phyloP scores from a whole-genome alignment of 1,140 invertebrate genomes.

The Pogonomyrmex californicus region DNA sequence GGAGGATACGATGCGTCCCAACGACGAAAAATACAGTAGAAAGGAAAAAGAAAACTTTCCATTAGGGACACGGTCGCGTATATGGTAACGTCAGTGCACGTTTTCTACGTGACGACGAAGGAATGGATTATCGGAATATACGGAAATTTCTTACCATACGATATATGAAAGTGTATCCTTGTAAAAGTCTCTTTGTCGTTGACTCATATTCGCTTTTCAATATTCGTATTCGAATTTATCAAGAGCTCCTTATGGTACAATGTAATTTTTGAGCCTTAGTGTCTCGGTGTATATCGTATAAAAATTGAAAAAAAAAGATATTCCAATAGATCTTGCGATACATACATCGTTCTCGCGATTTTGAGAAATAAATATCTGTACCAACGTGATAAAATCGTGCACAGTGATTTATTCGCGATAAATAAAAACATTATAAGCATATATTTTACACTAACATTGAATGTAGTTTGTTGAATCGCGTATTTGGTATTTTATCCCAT shows the following conservation, averaged over 20 bases:
- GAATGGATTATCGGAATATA: constrained; percentile 72
- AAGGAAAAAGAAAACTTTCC: constrained; percentile 77
- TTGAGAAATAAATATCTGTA: constrained; percentile 6
- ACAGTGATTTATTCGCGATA: constrained; percentile 38
- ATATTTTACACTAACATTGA: constrained; percentile 13
- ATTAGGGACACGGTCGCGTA: constrained; percentile 76
- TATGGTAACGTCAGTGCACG: constrained; percentile 77
- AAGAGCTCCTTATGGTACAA: background rate
- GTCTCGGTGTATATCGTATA: background rate
- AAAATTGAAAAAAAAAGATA: background rate
- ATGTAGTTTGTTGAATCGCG: constrained; percentile 38
- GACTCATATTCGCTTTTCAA: constrained; percentile 35
- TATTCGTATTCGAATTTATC: constrained; percentile 22
- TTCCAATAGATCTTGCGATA: background rate
- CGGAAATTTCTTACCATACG: constrained; percentile 56
- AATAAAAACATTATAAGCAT: background rate
- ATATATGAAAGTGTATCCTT: constrained; percentile 45
- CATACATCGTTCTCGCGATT: background rate
- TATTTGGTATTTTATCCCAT: constrained; percentile 46
- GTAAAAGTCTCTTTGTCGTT: constrained; percentile 38
- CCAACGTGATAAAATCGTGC: background rate
- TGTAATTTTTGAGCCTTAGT: constrained; percentile 22
- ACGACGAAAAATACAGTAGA: constrained; percentile 65
- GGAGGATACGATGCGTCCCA: constrained; percentile 45
- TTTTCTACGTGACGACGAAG: constrained; percentile 78